Evolutionary conservation across 1,140 invertebrate species (phyloP), one percentile per base, ranked within the genome.

Genomic region (Drosophila carrolli): DNA sequence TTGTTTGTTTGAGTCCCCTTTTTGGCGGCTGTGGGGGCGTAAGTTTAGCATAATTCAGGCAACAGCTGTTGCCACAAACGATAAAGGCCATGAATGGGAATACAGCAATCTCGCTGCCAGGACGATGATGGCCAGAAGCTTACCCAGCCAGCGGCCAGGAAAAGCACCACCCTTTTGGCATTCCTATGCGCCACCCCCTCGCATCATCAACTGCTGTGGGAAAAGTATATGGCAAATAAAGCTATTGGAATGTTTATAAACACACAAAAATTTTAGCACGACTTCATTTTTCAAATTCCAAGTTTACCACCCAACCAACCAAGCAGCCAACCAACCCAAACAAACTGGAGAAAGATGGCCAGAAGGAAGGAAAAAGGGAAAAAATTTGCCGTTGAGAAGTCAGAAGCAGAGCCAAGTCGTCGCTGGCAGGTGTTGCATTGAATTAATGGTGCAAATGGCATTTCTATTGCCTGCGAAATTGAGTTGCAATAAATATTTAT

Each of bases 401-500:
- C 66, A 65, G 78, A 61, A 65, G 67, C 74, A 60, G 48, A 59
- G 73, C 74, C 82, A 88, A 88, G 83, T 88, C 79, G 83, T 88
- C 83, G 67, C 63, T 80, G 83, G 83, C 83, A 88, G 83, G 83
- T 88, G 83, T 88, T 88, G 83, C 83, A 88, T 83, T 88, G 83
- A 88, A 88, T 88, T 88, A 88, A 88, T 88, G 83, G 83, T 88
- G 83, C 83, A 88, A 88, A 88, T 88, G 83, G 83, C 79, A 88
- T 88, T 88, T 88, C 83, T 88, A 88, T 88, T 88, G 83, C 83
- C 83, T 88, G 83, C 83, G 63, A 88, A 88, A 88, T 88, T 88
- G 83, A 88, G 83, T 88, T 88, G 83, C 83, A 88, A 88, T 88
- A 88, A 88, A 88, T 88, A 88, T 88, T 88, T 88, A 88, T 88